Base-by-base conservation (phyloP, 2,797 vertebrate species). In the Falco columbarius region DNA sequence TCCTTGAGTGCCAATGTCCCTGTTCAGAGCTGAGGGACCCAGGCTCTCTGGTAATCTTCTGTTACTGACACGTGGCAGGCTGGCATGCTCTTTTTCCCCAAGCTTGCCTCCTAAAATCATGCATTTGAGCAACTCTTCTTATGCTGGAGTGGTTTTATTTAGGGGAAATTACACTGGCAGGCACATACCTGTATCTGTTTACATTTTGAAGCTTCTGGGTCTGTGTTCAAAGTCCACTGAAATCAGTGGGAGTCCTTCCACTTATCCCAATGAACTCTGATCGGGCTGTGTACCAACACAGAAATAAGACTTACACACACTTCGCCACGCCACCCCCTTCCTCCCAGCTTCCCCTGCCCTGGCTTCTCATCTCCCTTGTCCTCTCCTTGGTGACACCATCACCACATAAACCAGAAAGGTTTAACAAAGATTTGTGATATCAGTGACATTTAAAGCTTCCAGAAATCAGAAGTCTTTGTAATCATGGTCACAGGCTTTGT, bases 361-460 rank as follows among this genome's bases (percentile, higher is more conserved):
- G 0, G 38, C 52, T 83, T 66, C 76, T 88, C 49, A 22, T 82
- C 30, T 83, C 30, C 73, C n/a, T 89, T 49, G 75, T 90, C 34
- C 63, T 89, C 38, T 80, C 29, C 46, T 27, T 4, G 9, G n/a
- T 49, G 77, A 40, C 81, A 65, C 73, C 49, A 12, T 21, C 14
- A 3, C 56, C 65, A 51, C 71, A 52, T 8, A 47, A 89, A 62
- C 23, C 68, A 90, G 83, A 58, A 61, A 62, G 68, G 73, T 76
- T 83, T 71, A 62, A 58, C 54, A 80, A 93, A 86, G 85, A 32
- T 83, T 86, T 58, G 76, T 70, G 80, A 14, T 95, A 81, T 91
- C 87, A 62, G 75, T 77, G 91, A 83, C 84, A 62, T 83, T 90
- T 79, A 94, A 96, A 86, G 79, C 90, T 94, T 73, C 38, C 73